Base-by-base conservation (phyloP, 2,797 vertebrate genomes). In the Danio jaintianensis region DNA sequence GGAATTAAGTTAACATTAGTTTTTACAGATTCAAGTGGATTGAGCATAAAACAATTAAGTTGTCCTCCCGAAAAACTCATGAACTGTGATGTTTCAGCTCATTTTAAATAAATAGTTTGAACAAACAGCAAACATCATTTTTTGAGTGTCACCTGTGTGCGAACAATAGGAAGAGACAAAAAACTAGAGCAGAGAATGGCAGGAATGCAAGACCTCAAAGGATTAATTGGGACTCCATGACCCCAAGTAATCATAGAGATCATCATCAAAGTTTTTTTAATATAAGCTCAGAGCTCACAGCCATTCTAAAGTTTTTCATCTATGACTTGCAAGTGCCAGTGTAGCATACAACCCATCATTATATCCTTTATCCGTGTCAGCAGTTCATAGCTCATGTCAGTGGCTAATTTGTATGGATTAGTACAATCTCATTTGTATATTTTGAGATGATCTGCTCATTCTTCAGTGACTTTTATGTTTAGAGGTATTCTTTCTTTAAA, bases 191-290 rank as follows among this genome's bases (percentile, higher is more conserved):
- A 47, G 42, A 47, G 10, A 18, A 42, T 47, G 42, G 61, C 16
- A 63, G 61, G 18, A 63, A 16, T 42, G 43, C 42, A 43, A 43
- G 10, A 63, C 9, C 5, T 66, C 7, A 47, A 47, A 13, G 6
- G 29, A 16, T 38, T 38, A 52, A 52, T 48, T 15, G 52, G 48
- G 15, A 69, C 48, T 10, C 36, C 67, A 52, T 5, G 6, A 16
- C 29, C 16, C 0, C 45, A 15, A 48, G 12, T 18, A 69, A 52
- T 18, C 67, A n/a, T 5, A 20, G 50, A 53, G 36, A 29, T 29
- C 29, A 29, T 29, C 29, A 53, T 70, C 48, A 53, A 53, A 70
- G 36, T 53, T 29, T 69, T 29, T 69, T 29, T 66, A 7, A 40
- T 40, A 5, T n/a, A 11, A 40, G 29, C 38, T 69, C 36, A 53